Percentiles rank a stretch among this genome's conserved stretches.
phyloP scores from a whole-genome alignment of 2,797 vertebrate genomes.

The Peromyscus eremicus region DNA sequence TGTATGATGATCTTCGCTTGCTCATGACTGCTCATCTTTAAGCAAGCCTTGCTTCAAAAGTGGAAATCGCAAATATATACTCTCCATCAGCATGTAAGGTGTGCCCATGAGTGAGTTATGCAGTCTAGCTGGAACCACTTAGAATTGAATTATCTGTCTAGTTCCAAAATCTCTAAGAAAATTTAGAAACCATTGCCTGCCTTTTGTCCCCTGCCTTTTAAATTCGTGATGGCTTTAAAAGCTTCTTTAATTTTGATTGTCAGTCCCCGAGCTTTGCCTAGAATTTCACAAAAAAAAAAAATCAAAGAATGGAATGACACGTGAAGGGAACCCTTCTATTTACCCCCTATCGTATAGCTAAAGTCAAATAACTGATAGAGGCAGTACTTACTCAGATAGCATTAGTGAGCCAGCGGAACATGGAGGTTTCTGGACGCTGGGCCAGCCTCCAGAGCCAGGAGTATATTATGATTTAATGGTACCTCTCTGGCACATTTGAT shows the following conservation, averaged over 20 bases:
- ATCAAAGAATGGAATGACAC: neutral
- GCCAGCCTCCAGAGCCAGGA: slow-evolving; percentile 74
- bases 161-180: slow-evolving; percentile 32
- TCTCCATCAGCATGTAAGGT: neutral
- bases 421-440: slow-evolving; percentile 80
- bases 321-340: slow-evolving; percentile 60
- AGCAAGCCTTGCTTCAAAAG: slow-evolving; percentile 1
- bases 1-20: neutral
- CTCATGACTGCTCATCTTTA: slow-evolving; percentile 6
- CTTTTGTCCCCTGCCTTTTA: neutral
- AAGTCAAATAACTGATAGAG: slow-evolving; percentile 27
- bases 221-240: slow-evolving; percentile 34
- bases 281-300: slow-evolving; percentile 49
- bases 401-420: slow-evolving; percentile 62
- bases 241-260: neutral
- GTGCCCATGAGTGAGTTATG: neutral
- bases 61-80: neutral
- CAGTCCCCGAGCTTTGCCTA: neutral
- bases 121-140: neutral
- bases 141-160: neutral
- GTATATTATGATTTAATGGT: slow-evolving; percentile 87
- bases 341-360: slow-evolving; percentile 29
- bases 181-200: neutral
- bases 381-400: slow-evolving; percentile 54
- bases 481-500: slow-evolving; percentile 85